A percentile compares a stretch with the other conserved stretches of the same genome.
These are phyloP conservation scores for Nesidiocoris tenuis DNA, from an alignment of 2,888 invertebrate genomes.

Conservation along the genomic window DNA sequence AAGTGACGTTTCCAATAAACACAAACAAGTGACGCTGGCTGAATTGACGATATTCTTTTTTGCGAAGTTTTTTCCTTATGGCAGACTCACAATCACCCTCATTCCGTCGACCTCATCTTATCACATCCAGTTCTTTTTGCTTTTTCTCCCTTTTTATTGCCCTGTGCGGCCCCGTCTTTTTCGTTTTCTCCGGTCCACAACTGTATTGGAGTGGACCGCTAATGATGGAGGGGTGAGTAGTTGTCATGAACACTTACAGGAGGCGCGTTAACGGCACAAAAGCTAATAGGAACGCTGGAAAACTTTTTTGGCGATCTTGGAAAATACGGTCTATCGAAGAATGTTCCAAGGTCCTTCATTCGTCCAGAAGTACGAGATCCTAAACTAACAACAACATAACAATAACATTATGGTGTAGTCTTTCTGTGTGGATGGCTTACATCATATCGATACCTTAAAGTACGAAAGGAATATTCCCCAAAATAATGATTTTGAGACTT, in stretches of 20 bases:
- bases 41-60: conserved; percentile 42
- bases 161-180: too few species aligned
- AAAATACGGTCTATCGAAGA: too few species aligned
- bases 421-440: too few species aligned
- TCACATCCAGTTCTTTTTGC: neutral
- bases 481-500: too few species aligned
- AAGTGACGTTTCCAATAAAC: conserved; percentile 44
- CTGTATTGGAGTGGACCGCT: conserved; percentile 21
- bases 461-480: too few species aligned
- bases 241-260: conserved; percentile 38
- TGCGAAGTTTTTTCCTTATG: conserved; percentile 18
- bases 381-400: too few species aligned
- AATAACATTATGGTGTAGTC: too few species aligned
- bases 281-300: conserved; percentile 1
- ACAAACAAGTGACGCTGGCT: conserved; percentile 44
- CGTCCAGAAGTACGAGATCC: too few species aligned
- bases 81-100: too few species aligned
- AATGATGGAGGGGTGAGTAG: conserved; percentile 35
- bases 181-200: conserved; percentile 12
- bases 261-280: conserved; percentile 4
- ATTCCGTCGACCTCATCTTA: conserved; percentile 17
- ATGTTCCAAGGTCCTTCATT: too few species aligned
- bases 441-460: too few species aligned
- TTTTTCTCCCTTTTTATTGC: conserved; percentile 3
- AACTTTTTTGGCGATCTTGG: too few species aligned